Evolutionary conservation across 1,140 invertebrate genomes (phyloP), one percentile per base, ranked within the genome.

Genomic region (Anagrus nilaparvatae): DNA sequence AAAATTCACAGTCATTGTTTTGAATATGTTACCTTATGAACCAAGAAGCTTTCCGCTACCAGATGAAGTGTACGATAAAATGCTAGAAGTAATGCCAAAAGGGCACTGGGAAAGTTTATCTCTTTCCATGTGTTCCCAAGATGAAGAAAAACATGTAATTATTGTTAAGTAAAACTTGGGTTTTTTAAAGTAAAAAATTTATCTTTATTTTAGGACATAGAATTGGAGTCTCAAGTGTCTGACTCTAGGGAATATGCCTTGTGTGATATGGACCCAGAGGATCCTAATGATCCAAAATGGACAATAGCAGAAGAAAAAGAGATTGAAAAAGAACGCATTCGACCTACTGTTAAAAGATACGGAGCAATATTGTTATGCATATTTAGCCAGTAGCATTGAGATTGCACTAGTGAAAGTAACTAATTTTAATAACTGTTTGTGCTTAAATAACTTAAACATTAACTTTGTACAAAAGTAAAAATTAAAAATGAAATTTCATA

Each of bases 271-370:
- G 73, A 73, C 29, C 78, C 75, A 4, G 84, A 86, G 52, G 84
- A 87, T 63, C 82, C 82, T 2, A 82, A 85, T 58, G 84, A 88
- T 65, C 80, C 78, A 3, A 84, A 88, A 57, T 88, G 84, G 84
- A 73, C 71, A 23, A 72, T 71, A 27, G 72, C 58, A 18, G 61
- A 67, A 40, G 62, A 62, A 32, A 55, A 61, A 34, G 61, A 68
- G 39, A 56, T 52, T 47, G 64, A 68, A 52, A 66, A 68, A 50
- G 65, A 67, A 41, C 58, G 64, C 60, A 66, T 67, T 59, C 61
- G 65, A 51, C 57, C 58, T 30, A 66, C 62, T 31, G 61, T 63
- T 55, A 68, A 68, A 42, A 68, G 65, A 67, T 67, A 68, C n/a
- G n/a, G n/a, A n/a, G n/a, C n/a, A n/a, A n/a, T n/a, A n/a, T n/a